A percentile compares a stretch with the other conserved stretches of the same genome.
phyloP scores from a whole-genome alignment of 2,797 vertebrate species.

The Petrocephalus schoutedeni region DNA sequence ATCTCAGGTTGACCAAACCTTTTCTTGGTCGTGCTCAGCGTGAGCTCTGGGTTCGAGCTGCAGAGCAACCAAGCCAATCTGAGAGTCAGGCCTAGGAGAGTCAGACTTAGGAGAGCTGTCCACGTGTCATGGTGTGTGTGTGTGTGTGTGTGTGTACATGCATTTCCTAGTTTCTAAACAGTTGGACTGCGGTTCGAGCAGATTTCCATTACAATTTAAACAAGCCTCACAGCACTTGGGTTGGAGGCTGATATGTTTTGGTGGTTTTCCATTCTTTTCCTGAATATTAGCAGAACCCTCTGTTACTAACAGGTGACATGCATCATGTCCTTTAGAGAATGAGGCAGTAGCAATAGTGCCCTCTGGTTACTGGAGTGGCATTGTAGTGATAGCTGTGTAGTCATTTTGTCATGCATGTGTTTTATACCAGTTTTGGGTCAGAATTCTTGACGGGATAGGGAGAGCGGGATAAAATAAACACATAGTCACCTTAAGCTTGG shows the following conservation, averaged over 20 bases:
- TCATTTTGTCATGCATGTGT: constrained; percentile 11
- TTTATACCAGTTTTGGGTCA: background rate
- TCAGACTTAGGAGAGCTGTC: background rate
- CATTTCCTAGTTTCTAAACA: constrained; percentile 25
- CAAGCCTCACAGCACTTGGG: constrained; percentile 29
- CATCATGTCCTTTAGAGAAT: background rate
- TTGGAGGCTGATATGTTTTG: background rate
- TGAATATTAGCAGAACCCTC: constrained; percentile 26
- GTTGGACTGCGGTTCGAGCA: background rate
- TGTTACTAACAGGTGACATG: background rate
- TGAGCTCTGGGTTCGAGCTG: constrained; percentile 15
- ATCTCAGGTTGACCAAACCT: constrained; percentile 52
- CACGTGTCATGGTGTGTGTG: constrained; percentile 5
- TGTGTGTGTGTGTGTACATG: background rate
- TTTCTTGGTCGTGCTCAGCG: constrained; percentile 42
- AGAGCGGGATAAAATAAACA: background rate
- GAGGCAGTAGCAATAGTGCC: background rate
- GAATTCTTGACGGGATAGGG: background rate
- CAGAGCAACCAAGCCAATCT: background rate
- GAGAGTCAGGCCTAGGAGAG: background rate
- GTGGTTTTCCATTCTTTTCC: constrained; percentile 28
- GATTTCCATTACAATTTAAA: constrained; percentile 32
- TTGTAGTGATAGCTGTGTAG: background rate
- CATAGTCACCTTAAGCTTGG: background rate
- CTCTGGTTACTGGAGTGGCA: background rate